These are phyloP conservation scores for Melinopterus prodromus DNA, from an alignment of 2,888 invertebrate species.

Conservation along the genomic window DNA sequence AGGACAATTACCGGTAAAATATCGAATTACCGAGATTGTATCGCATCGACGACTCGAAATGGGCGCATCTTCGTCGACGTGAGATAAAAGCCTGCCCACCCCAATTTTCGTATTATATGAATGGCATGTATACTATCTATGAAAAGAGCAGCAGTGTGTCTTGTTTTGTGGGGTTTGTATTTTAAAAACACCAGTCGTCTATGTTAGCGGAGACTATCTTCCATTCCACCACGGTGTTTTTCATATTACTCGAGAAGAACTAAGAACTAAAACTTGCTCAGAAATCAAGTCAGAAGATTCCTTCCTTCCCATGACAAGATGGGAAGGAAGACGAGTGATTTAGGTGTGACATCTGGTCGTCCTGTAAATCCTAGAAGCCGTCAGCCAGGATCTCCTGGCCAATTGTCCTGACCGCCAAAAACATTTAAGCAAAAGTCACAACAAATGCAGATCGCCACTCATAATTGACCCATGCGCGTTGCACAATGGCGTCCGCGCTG, in stretches of 20 bases:
- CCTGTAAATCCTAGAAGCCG: not conserved
- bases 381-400: not conserved
- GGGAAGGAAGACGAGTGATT: not conserved
- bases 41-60: slow-evolving; percentile 13
- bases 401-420: not conserved
- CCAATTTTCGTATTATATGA: slow-evolving; percentile 30
- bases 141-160: slow-evolving; percentile 37
- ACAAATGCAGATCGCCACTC: slow-evolving; percentile 4
- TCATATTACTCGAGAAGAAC: no score
- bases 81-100: slow-evolving; percentile 27
- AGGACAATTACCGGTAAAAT: slow-evolving; percentile 38
- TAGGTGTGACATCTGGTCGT: not conserved
- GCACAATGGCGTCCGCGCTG: not conserved
- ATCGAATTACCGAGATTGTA: slow-evolving; percentile 35
- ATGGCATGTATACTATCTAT: not conserved
- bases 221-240: not conserved
- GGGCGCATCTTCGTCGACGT: not conserved
- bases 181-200: not conserved
- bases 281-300: no score
- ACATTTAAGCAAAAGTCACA: not conserved
- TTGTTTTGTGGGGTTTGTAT: slow-evolving; percentile 25
- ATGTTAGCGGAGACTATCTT: not conserved
- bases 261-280: no score
- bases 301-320: no score
- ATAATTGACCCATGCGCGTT: not conserved